Evolutionary conservation across 2,888 invertebrate species (phyloP), one percentile per base, ranked within the genome.

Genomic region (Myopa testacea): DNA sequence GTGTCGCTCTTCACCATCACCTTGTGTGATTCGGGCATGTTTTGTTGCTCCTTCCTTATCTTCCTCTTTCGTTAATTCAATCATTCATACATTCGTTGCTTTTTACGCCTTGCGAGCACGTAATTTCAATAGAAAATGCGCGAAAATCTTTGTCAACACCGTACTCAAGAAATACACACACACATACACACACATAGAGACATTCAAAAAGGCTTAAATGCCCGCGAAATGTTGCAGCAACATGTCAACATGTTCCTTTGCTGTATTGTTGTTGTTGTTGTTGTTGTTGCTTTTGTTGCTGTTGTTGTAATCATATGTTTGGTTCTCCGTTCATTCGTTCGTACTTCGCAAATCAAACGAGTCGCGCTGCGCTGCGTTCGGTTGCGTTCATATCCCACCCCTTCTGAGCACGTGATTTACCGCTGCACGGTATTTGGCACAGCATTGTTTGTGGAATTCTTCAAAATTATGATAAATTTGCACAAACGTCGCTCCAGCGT

Each of bases 401-500:
- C 58, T 75, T 75, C 68, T 45, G 55, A 60, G 75, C 75, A 69
- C 68, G 69, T 68, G 75, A 75, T 75, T 75, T 75, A 69, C 68
- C 75, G 75, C 55, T 75, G 34, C 60, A 67, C 7, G 55, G 67
- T n/a, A 7, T 40, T 73, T 26, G 19, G 7, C 12, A 60, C 26
- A 14, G 14, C 50, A 26, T 73, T 63, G 38, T 73, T 65, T 50
- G 14, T 65, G 63, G 65, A 65, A 52, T 74, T 65, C 63, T 7
- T 50, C 16, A 40, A 74, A 74, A 50, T 74, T 74, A 74, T 74
- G 50, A 65, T 74, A 74, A 74, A 74, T 74, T 68, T 68, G 55
- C 55, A 60, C 50, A 69, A 68, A 75, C 68, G 69, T 69, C 60
- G 71, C 40, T 37, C 4, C 60, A 19, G n/a, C 71, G 74, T 74